These are phyloP conservation scores for Myioborus melanocephalus DNA, from an alignment of 2,797 vertebrate genomes.

Conservation along the genomic window DNA sequence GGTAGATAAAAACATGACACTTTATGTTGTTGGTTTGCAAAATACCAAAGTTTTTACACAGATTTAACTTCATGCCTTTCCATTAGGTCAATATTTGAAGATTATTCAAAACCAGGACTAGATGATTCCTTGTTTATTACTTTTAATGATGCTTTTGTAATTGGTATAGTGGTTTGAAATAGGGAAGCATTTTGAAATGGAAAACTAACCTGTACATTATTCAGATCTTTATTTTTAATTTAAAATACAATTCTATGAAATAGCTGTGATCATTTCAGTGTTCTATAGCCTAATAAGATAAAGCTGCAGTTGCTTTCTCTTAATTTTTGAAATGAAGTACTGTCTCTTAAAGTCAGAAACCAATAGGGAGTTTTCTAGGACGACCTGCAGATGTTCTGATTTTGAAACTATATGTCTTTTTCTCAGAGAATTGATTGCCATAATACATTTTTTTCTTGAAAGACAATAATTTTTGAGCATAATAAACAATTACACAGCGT, in stretches of 20 bases:
- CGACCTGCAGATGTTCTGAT: neutral
- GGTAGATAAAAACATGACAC: neutral
- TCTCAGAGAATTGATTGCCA: neutral
- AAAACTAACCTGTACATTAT: neutral
- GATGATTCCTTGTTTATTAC: neutral
- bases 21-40: neutral
- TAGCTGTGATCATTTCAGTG: neutral
- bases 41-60: neutral
- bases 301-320: neutral
- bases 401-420: neutral
- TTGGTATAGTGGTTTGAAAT: neutral
- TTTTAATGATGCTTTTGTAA: neutral
- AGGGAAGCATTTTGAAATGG: neutral
- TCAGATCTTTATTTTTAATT: neutral
- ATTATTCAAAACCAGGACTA: neutral
- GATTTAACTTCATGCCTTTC: neutral
- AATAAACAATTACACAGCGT: neutral
- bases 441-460: neutral
- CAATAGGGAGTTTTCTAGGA: neutral
- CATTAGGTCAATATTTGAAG: neutral
- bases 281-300: neutral
- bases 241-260: neutral
- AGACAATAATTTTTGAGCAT: neutral
- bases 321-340: neutral
- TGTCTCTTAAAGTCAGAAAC: neutral